These are phyloP conservation scores for Thrips palmi DNA, from an alignment of 1,140 invertebrate genomes.

Conservation along the genomic window DNA sequence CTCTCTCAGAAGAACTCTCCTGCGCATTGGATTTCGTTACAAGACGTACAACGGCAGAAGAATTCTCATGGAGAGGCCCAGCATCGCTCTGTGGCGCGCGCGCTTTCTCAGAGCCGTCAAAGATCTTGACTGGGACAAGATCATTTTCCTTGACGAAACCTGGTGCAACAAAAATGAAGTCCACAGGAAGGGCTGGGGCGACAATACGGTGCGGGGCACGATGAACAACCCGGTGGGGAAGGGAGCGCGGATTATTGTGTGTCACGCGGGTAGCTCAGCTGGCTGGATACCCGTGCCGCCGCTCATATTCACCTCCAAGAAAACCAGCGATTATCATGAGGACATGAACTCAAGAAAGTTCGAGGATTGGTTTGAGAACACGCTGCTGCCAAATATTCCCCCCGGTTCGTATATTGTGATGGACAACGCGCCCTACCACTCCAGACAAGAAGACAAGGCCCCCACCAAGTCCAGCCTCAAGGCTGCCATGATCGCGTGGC, in stretches of 20 bases:
- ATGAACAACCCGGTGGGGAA: background rate
- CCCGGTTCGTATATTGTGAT: slow-evolving; percentile 12
- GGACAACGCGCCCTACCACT: slow-evolving; percentile 16
- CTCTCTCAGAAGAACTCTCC: too few species aligned
- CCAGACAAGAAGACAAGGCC: slow-evolving; percentile 8
- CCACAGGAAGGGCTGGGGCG: background rate
- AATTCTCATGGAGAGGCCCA: too few species aligned
- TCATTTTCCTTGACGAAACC: too few species aligned
- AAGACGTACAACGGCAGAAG: too few species aligned
- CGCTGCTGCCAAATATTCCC: slow-evolving; percentile 10
- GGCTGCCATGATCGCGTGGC: slow-evolving; percentile 11
- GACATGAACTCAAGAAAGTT: slow-evolving; percentile 14
- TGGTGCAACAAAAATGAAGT: too few species aligned
- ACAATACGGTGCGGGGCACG: slow-evolving; percentile 1
- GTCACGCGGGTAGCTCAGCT: slow-evolving; percentile 1
- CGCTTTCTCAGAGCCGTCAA: too few species aligned
- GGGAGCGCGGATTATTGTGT: background rate
- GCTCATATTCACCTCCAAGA: slow-evolving; percentile 1
- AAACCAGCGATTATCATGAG: slow-evolving; percentile 13
- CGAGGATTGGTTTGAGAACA: slow-evolving; percentile 13
- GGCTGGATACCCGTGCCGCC: background rate
- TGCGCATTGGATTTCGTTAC: too few species aligned
- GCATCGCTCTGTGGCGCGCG: too few species aligned
- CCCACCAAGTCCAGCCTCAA: slow-evolving; percentile 8
- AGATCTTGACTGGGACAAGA: too few species aligned